phyloP scores from a whole-genome alignment of 2,888 invertebrate species.

The Elegia similella region DNA sequence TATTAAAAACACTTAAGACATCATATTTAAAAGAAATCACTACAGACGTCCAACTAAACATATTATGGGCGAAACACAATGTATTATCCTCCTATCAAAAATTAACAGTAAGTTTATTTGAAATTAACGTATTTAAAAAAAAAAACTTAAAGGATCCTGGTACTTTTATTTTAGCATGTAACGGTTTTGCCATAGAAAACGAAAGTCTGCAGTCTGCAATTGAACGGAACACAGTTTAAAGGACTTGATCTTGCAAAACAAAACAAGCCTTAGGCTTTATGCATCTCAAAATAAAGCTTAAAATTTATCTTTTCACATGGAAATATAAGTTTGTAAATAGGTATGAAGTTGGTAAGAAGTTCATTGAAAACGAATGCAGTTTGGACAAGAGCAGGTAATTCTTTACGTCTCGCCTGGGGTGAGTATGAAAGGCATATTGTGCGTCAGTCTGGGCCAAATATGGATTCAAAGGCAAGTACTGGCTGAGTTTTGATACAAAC shows the following conservation, averaged over 20 bases:
- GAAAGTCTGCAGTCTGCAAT: constrained; percentile 37
- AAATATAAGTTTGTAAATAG: constrained; percentile 31
- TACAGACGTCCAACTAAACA: too few relatives aligned
- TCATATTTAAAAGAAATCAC: too few relatives aligned
- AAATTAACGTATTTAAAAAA: background rate
- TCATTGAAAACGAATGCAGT: constrained; percentile 75
- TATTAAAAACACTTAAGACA: too few relatives aligned
- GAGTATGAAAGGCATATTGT: constrained; percentile 67
- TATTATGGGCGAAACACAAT: too few relatives aligned
- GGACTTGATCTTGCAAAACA: constrained; percentile 47
- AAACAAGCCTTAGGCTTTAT: background rate
- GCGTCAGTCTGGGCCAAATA: constrained; percentile 48
- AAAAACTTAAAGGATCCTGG: background rate
- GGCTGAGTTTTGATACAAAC: background rate
- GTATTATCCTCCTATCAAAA: too few relatives aligned
- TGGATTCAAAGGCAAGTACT: constrained; percentile 23
- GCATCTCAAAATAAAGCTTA: constrained; percentile 17
- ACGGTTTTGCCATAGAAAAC: constrained; percentile 63
- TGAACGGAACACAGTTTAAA: constrained; percentile 38
- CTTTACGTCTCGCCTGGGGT: constrained; percentile 52
- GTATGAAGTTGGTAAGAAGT: constrained; percentile 57
- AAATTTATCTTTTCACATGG: constrained; percentile 22
- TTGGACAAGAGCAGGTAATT: constrained; percentile 57
- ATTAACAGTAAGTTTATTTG: background rate
- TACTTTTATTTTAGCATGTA: constrained; percentile 40